These are phyloP conservation scores for Abscondita cerata DNA, from an alignment of 2,888 invertebrate genomes.

Conservation along the genomic window DNA sequence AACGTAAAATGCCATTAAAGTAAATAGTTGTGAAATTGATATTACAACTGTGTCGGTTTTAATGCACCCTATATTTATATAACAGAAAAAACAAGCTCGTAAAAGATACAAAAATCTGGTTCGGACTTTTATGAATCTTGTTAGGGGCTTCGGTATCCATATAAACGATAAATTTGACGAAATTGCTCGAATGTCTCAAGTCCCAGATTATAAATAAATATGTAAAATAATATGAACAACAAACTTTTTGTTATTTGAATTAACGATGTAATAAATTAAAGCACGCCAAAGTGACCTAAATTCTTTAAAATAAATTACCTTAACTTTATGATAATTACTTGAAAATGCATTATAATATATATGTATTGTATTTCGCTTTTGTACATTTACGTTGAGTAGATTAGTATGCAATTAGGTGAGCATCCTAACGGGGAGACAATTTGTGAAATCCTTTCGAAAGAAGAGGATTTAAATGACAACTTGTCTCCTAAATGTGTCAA, in stretches of 20 bases:
- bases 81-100: constrained; percentile 44
- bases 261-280: too few relatives aligned
- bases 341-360: too few relatives aligned
- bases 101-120: constrained; percentile 45
- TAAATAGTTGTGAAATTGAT: constrained; percentile 32
- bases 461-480: constrained; percentile 6
- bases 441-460: background rate
- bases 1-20: constrained; percentile 15
- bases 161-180: constrained; percentile 48
- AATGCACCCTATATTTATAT: constrained; percentile 39
- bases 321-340: too few relatives aligned
- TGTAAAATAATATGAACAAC: constrained; percentile 48
- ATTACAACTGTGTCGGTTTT: constrained; percentile 37
- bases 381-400: background rate
- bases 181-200: constrained; percentile 45
- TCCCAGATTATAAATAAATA: constrained; percentile 52
- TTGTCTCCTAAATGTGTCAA: constrained; percentile 3
- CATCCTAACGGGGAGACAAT: background rate
- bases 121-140: constrained; percentile 48
- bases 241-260: background rate
- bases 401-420: constrained; percentile 3
- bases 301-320: too few relatives aligned
- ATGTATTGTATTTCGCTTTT: background rate
- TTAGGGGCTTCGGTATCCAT: constrained; percentile 42
- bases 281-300: too few relatives aligned